Conservation (phyloP, 2,797 vertebrate genomes). For the Poecilia gillii region DNA sequence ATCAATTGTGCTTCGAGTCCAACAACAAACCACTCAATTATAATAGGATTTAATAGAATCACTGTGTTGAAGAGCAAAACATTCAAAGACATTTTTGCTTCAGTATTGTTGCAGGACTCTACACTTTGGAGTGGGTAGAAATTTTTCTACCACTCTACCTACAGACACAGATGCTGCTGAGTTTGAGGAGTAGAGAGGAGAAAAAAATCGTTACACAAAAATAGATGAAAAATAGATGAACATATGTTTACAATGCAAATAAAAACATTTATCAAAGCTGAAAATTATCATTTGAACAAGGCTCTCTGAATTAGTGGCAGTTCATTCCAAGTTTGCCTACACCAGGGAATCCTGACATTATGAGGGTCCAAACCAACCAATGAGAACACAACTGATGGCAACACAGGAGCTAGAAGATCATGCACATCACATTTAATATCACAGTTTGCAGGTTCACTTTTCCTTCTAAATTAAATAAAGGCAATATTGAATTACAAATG, state of each 20-base stretch:
- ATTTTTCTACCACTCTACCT: slow-evolving; percentile 19
- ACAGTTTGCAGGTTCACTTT: too few relatives aligned
- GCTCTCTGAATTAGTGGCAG: background rate
- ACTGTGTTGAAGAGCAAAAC: background rate
- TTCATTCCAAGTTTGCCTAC: background rate
- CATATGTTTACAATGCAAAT: background rate
- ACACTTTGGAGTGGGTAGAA: slow-evolving; percentile 5
- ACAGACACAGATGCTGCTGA: slow-evolving; percentile 3
- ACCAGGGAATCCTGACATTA: background rate
- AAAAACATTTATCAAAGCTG: background rate
- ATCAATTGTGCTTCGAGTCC: slow-evolving; percentile 44
- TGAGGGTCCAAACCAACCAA: background rate
- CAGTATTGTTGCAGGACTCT: slow-evolving; percentile 5
- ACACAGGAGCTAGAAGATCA: background rate
- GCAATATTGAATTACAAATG: too few relatives aligned
- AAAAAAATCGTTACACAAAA: background rate
- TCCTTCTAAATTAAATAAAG: too few relatives aligned
- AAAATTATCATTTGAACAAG: background rate
- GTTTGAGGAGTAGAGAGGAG: background rate
- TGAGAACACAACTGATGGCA: background rate
- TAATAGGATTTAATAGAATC: slow-evolving; percentile 37
- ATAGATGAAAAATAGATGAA: background rate
- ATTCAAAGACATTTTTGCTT: slow-evolving; percentile 19
- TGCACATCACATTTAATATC: too few relatives aligned
- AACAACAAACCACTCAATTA: slow-evolving; percentile 40